Conservation (phyloP, 30 jellyfish, hydroid and myxozoan species). For the Clytia hemisphaerica region DNA sequence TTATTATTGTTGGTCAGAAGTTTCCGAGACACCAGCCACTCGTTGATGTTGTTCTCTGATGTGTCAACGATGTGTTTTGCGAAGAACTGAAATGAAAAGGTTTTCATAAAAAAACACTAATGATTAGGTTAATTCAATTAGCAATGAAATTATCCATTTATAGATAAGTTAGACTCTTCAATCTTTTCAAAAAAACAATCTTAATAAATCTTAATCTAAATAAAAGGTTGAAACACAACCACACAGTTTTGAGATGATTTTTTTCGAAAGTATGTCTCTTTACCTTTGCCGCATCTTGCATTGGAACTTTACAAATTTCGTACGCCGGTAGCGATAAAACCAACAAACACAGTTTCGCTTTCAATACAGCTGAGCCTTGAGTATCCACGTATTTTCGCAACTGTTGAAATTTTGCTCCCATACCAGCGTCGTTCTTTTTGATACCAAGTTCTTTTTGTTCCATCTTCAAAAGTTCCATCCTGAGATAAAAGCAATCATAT, state of each 20-base stretch:
- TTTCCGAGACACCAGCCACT: constrained; percentile 62
- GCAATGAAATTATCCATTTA: too few species aligned
- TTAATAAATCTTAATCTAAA: background rate
- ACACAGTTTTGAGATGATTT: background rate
- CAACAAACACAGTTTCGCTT: constrained; percentile 83
- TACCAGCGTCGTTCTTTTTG: too few species aligned
- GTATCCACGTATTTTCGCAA: background rate
- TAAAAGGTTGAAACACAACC: background rate
- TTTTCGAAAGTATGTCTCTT: background rate
- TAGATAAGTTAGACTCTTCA: background rate
- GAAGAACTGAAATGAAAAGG: constrained; percentile 37
- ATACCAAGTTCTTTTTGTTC: too few species aligned
- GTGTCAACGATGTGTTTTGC: constrained; percentile 36
- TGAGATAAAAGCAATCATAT: too few species aligned
- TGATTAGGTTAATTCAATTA: too few species aligned
- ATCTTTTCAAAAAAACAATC: background rate
- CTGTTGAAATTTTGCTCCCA: too few species aligned
- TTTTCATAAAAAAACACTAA: background rate
- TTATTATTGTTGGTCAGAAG: too few species aligned
- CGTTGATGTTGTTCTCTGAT: constrained; percentile 43
- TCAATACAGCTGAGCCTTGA: background rate
- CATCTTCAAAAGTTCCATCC: too few species aligned
- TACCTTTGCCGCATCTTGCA: constrained; percentile 67
- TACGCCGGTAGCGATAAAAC: constrained; percentile 81
- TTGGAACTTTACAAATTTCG: constrained; percentile 53